Evolutionary conservation across 53 echinoderm and acorn worm species (phyloP).

Genomic region (Pentamera pediparva): DNA sequence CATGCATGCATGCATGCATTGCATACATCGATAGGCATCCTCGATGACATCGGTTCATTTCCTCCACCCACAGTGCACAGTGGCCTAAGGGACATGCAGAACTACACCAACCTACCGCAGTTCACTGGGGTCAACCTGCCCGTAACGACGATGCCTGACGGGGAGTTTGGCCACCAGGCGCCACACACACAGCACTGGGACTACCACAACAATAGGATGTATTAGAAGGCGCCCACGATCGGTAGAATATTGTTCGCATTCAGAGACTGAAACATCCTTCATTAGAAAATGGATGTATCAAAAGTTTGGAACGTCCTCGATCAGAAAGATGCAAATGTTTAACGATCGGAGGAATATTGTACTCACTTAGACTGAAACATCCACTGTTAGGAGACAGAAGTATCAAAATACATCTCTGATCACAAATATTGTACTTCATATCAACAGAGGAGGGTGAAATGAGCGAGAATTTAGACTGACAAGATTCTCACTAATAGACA

Average conservation of each 20-base stretch:
- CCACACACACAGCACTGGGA: constrained; percentile 91
- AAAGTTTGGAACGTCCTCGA: not conserved
- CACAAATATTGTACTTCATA: too few relatives aligned
- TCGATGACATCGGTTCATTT: not conserved
- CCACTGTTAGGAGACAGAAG: not conserved
- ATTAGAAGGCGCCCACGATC: constrained; percentile 23
- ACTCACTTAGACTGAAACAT: not conserved
- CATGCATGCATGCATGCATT: too few relatives aligned
- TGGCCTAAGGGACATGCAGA: constrained; percentile 85
- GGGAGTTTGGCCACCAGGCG: constrained; percentile 75
- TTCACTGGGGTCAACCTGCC: constrained; percentile 89
- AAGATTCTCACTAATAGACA: too few relatives aligned
- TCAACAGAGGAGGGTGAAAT: too few relatives aligned
- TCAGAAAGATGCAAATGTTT: not conserved
- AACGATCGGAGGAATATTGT: not conserved
- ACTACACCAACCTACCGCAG: constrained; percentile 89
- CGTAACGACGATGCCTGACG: constrained; percentile 65
- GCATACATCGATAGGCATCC: not conserved
- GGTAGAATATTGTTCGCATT: not conserved
- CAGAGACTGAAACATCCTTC: too few relatives aligned
- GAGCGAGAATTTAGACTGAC: too few relatives aligned
- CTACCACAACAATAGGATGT: constrained; percentile 74
- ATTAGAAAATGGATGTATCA: not conserved
- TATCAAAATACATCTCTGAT: too few relatives aligned
- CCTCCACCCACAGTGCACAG: constrained; percentile 61